Evolutionary conservation across 2,797 vertebrate genomes (phyloP), one percentile per base, ranked within the genome.

Genomic region (Molossus alvarezi): DNA sequence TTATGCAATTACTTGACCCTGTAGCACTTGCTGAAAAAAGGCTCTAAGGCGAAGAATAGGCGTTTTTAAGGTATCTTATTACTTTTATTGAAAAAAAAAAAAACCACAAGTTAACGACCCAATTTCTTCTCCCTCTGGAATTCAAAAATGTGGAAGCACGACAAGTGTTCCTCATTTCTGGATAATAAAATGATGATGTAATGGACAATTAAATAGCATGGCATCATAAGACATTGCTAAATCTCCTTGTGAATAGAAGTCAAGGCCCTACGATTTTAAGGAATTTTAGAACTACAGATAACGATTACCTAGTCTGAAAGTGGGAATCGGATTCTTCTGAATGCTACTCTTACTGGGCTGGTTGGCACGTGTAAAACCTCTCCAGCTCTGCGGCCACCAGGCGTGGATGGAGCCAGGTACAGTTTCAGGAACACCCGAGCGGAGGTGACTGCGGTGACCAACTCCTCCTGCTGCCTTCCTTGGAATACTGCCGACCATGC

Each of bases 101-200:
- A 33, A 33, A 2, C 33, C 33, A 33, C 41, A 84, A 85, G 71
- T 77, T 97, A 97, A 91, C 25, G 62, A 60, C 79, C 57, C 62
- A 97, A 95, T 97, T 97, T 95, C 79, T 85, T 92, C 96, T 82
- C 86, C 65, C 65, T 83, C 89, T 62, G 17, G 77, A 92, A 95
- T 65, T 96, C 7, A 95, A 92, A 85, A 97, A 80, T 93, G 86
- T 92, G 97, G 80, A 91, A 92, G 29, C 65, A 69, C 60, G 87
- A 41, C 53, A 86, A 95, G 58, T 37, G 60, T 95, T 95, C 83
- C 88, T 96, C 79, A 96, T 87, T 97, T 89, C 96, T 89, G 62
- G 86, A 87, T 97, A 96, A 93, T 95, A 97, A 97, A 96, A 96
- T 97, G 93, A 95, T 95, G 84, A 94, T 94, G 72, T 97, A 90